These are phyloP conservation scores for Globodera ellingtonae DNA, from an alignment of 1,140 invertebrate genomes.

Conservation along the genomic window DNA sequence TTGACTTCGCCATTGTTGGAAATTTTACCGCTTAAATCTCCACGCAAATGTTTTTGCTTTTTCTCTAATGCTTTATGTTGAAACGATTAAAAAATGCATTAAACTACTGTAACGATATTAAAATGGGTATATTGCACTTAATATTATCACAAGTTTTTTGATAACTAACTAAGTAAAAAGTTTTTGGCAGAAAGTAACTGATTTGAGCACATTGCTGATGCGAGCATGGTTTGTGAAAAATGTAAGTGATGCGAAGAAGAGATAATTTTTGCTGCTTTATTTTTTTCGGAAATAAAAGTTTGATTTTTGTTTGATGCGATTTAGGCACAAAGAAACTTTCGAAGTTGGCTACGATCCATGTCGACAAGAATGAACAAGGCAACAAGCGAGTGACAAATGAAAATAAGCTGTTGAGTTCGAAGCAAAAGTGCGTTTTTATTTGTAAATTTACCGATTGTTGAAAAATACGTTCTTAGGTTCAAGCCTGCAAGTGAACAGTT, in stretches of 20 bases:
- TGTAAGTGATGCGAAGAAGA: slow-evolving; percentile 30
- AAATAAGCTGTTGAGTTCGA: slow-evolving; percentile 43
- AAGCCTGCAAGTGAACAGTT: slow-evolving; percentile 44
- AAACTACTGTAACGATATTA: too few species aligned
- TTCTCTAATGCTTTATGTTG: not conserved
- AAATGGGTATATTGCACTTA: too few species aligned
- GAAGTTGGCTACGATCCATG: slow-evolving; percentile 44
- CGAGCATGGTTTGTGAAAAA: slow-evolving; percentile 44
- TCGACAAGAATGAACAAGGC: slow-evolving; percentile 15
- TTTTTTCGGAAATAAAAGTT: too few species aligned
- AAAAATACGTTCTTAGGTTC: slow-evolving; percentile 31
- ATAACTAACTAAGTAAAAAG: too few species aligned
- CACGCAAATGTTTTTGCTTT: not conserved
- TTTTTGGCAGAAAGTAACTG: too few species aligned
- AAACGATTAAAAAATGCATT: not conserved
- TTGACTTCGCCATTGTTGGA: not conserved
- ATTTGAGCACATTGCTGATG: not conserved
- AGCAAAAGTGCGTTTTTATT: slow-evolving; percentile 40
- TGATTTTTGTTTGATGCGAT: not conserved
- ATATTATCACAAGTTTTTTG: too few species aligned
- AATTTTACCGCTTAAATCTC: too few species aligned
- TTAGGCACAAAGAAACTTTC: slow-evolving; percentile 39
- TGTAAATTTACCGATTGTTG: not conserved
- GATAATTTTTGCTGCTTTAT: too few species aligned
- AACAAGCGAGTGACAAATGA: slow-evolving; percentile 44